Conservation (phyloP, 1,140 invertebrate genomes). For the Drosophila bocki region DNA sequence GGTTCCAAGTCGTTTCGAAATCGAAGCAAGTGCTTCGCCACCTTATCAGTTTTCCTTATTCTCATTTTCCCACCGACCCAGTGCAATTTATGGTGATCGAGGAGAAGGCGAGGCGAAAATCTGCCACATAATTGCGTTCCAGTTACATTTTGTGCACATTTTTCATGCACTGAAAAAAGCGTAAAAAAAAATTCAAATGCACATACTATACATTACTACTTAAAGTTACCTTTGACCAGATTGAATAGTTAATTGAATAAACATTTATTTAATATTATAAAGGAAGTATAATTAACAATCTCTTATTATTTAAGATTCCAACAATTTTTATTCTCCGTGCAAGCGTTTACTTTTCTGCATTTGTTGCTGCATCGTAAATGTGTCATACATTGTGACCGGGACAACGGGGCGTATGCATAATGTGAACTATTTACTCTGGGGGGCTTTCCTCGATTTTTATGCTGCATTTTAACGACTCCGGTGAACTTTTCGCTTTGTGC, state of each 20-base stretch:
- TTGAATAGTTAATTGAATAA: too few species aligned
- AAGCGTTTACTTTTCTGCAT: constrained; percentile 47
- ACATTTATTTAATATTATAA: neutral
- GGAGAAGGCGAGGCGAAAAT: constrained; percentile 30
- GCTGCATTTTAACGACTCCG: constrained; percentile 59
- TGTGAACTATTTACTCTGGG: constrained; percentile 41
- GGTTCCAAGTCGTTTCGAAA: constrained; percentile 48
- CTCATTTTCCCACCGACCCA: constrained; percentile 22
- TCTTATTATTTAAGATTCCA: neutral
- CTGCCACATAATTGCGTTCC: constrained; percentile 79
- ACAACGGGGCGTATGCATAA: constrained; percentile 64
- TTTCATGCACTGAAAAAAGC: constrained; percentile 3
- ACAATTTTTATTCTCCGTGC: neutral
- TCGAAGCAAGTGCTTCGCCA: constrained; percentile 67
- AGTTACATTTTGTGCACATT: constrained; percentile 79
- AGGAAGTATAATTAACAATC: too few species aligned
- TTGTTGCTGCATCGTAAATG: constrained; percentile 41
- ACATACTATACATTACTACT: neutral
- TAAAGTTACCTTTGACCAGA: neutral
- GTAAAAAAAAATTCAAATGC: too few species aligned
- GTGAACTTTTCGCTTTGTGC: constrained; percentile 22
- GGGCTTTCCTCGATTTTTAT: constrained; percentile 38
- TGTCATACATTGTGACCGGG: constrained; percentile 49
- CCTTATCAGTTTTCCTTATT: constrained; percentile 72
- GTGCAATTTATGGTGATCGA: constrained; percentile 53